Conservation (phyloP, 2,113 vertebrate genomes). For the Oceanites oceanicus region DNA sequence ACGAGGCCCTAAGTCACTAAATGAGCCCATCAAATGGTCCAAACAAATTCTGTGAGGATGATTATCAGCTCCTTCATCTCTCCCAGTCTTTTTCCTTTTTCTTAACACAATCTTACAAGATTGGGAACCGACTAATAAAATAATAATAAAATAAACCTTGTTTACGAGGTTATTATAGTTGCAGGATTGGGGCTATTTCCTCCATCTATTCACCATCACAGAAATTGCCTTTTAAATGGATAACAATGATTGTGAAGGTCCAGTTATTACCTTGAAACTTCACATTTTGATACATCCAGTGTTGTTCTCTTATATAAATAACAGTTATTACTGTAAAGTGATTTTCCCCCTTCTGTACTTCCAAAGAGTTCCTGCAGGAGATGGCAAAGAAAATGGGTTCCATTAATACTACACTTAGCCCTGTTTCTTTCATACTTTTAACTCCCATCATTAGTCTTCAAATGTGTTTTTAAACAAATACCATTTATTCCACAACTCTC, state of each 20-base stretch:
- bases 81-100: neutral
- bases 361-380: constrained; percentile 73
- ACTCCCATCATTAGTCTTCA: constrained; percentile 66
- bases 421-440: constrained; percentile 35
- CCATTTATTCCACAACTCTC: neutral
- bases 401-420: constrained; percentile 70
- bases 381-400: constrained; percentile 70
- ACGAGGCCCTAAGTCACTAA: neutral
- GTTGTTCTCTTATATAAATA: constrained; percentile 74
- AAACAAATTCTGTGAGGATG: neutral
- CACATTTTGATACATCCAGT: constrained; percentile 68
- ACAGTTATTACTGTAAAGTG: constrained; percentile 76
- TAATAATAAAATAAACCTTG: constrained; percentile 63
- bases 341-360: constrained; percentile 48
- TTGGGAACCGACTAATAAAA: constrained; percentile 53
- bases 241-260: constrained; percentile 68
- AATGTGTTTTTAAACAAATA: constrained; percentile 56
- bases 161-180: neutral
- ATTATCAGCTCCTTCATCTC: neutral
- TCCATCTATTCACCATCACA: constrained; percentile 39
- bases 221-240: constrained; percentile 74
- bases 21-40: neutral
- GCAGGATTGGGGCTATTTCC: constrained; percentile 37
- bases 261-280: constrained; percentile 71
- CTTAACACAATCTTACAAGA: neutral